A percentile compares a stretch with the other conserved stretches of the same genome.
phyloP scores from a whole-genome alignment of 2,797 vertebrate genomes.

The Cygnus olor region DNA sequence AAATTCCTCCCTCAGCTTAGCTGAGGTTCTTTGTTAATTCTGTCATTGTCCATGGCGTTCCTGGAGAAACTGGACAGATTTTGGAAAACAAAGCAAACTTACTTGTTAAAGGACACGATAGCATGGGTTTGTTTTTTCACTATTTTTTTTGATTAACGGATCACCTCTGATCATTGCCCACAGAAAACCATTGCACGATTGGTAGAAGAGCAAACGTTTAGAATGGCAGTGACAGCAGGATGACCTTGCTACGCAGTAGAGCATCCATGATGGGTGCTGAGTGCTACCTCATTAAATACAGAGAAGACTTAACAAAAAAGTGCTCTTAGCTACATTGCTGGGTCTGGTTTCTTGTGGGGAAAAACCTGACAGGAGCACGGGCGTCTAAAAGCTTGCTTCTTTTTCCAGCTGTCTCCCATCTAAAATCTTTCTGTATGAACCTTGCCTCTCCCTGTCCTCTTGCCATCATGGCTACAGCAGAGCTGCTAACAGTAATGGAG shows the following conservation, averaged over 20 bases:
- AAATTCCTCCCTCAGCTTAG: not conserved
- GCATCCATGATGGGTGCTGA: not conserved
- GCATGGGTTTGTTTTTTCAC: not conserved
- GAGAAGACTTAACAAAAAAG: not conserved
- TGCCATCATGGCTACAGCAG: not conserved
- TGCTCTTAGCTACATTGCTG: not conserved
- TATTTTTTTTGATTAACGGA: not conserved
- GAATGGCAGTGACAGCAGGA: not conserved
- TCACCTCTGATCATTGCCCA: not conserved
- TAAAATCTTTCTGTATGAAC: slow-evolving; percentile 2
- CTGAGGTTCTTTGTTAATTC: not conserved
- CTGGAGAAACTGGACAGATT: not conserved
- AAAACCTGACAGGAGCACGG: not conserved
- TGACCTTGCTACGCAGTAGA: not conserved
- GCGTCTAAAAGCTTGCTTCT: slow-evolving; percentile 11
- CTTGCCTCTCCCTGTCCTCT: slow-evolving; percentile 11
- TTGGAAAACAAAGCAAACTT: not conserved
- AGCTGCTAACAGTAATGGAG: not conserved
- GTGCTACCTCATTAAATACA: not conserved
- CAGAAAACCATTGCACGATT: not conserved
- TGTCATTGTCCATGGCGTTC: not conserved
- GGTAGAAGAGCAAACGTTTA: not conserved
- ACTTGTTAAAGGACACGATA: not conserved
- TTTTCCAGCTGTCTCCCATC: not conserved
- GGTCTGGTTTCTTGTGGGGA: not conserved